These are phyloP conservation scores for Eupithecia pulchellata DNA, from an alignment of 2,888 invertebrate species.

Conservation along the genomic window DNA sequence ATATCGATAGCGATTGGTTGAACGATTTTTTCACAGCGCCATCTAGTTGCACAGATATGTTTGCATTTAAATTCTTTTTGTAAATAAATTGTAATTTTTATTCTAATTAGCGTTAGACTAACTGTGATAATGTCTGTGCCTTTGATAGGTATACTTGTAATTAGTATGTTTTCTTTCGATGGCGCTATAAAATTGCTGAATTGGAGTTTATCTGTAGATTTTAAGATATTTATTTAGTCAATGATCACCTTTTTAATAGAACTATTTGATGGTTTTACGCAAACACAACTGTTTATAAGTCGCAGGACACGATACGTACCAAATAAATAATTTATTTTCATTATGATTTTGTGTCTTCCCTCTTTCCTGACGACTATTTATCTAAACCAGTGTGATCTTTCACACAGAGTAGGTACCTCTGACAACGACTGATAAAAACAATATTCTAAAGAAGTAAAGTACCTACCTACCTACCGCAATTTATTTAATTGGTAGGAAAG, in stretches of 20 bases:
- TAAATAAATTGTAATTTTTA: slow-evolving; percentile 59
- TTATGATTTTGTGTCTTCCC: slow-evolving; percentile 31
- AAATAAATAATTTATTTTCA: slow-evolving; percentile 69
- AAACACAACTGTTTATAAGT: slow-evolving; percentile 43
- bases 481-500: too few relatives aligned
- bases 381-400: not conserved
- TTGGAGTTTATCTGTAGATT: slow-evolving; percentile 48
- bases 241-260: slow-evolving; percentile 18
- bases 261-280: slow-evolving; percentile 38
- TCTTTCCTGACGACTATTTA: not conserved
- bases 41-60: slow-evolving; percentile 70
- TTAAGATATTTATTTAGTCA: slow-evolving; percentile 62
- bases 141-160: slow-evolving; percentile 65
- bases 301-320: slow-evolving; percentile 52
- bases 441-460: too few relatives aligned
- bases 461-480: too few relatives aligned
- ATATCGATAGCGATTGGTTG: slow-evolving; percentile 50
- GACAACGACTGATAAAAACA: not conserved
- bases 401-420: not conserved
- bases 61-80: slow-evolving; percentile 53
- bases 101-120: slow-evolving; percentile 67
- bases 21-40: slow-evolving; percentile 61
- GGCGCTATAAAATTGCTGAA: slow-evolving; percentile 70
- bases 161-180: slow-evolving; percentile 52
- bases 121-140: slow-evolving; percentile 84